Evolutionary conservation across 2,888 invertebrate species (phyloP), one percentile per base, ranked within the genome.

Genomic region (Dioctria rufipes): DNA sequence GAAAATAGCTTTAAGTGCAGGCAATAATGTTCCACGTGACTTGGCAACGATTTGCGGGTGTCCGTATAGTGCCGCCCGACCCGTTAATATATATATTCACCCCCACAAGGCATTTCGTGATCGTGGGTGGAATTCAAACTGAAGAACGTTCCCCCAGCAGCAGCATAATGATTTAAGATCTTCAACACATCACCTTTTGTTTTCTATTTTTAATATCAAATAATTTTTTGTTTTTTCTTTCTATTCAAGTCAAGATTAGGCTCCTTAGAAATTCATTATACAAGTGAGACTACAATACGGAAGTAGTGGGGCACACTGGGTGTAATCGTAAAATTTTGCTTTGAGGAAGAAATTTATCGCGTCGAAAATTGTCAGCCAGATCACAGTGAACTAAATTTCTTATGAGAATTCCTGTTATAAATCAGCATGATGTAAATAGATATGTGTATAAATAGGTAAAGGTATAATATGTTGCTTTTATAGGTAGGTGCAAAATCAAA

Each of bases 41-140:
- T 69, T 51, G 54, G 51, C 69, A 51, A 37, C 51, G 39, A 13
- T 39, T 37, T 46, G 39, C 4, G 37, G 69, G 49, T 37, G 61
- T 61, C 51, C 39, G 61, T 39, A 61, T 6, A 8, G 3, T 39
- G 51, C 49, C 39, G 69, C 25, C 49, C 25, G 25, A 25, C 25
- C 25, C 25, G 25, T 25, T 25, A 25, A 25, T 25, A 25, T 69
- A 37, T 39, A 37, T n/a, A 37, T 51, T 51, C 69, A 69, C n/a
- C 51, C 51, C 67, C 67, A 51, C 51, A 39, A 69, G 66, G 54
- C 39, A 37, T n/a, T 37, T 69, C 51, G 69, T 37, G 69, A 51
- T 51, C 69, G 69, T 69, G 69, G 69, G 69, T 69, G 69, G 69
- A 69, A 69, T 69, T 3, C 51, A 11, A 69, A 69, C 25, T 39